Conservation (phyloP, 2,113 vertebrate genomes). For the Desmodus rotundus region DNA sequence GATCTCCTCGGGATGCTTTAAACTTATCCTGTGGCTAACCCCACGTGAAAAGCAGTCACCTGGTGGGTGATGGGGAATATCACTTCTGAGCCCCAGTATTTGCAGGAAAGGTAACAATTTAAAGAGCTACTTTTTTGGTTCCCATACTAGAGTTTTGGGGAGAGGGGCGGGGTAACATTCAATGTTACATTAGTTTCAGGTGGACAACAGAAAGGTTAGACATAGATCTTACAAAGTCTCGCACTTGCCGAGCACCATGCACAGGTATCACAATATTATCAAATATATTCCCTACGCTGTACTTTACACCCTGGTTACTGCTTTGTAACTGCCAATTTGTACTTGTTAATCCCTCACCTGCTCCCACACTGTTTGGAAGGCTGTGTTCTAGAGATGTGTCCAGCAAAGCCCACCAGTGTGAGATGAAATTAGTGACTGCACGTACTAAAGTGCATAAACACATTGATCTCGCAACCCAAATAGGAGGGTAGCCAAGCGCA, state of each 20-base stretch:
- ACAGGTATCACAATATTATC: too few species aligned
- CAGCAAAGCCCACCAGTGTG: background rate
- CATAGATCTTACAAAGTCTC: too few species aligned
- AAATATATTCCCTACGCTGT: too few species aligned
- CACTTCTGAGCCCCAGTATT: background rate
- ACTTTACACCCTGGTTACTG: background rate
- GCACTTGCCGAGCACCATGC: too few species aligned
- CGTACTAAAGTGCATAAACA: background rate
- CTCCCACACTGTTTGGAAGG: background rate
- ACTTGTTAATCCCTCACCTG: background rate
- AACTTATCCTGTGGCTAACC: background rate
- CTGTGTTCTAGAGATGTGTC: background rate
- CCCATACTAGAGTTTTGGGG: background rate
- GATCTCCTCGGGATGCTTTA: background rate
- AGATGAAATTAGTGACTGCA: background rate
- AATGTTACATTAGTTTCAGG: background rate
- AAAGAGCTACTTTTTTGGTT: background rate
- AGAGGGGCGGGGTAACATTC: background rate
- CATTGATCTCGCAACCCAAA: background rate
- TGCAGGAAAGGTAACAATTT: background rate
- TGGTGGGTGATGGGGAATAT: background rate
- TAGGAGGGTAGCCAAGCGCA: background rate
- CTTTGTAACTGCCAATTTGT: background rate
- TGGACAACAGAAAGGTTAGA: background rate
- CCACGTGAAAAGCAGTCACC: too few species aligned